phyloP scores from a whole-genome alignment of 2,113 vertebrate genomes.

The Limnothrissa miodon region DNA sequence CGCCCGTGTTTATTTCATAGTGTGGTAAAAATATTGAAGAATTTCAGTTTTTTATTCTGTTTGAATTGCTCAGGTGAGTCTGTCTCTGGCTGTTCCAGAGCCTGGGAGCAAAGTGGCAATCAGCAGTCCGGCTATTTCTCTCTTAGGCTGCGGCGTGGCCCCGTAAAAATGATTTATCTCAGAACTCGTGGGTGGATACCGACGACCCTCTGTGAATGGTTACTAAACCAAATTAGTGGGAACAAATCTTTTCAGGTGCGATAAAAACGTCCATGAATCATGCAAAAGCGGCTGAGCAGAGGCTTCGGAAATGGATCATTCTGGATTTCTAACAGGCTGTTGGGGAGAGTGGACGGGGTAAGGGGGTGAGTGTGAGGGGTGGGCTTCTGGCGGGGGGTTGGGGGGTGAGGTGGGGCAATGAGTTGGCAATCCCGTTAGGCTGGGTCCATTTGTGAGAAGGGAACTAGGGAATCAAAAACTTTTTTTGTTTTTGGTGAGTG shows the following conservation, averaged over 20 bases:
- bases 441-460: background rate
- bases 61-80: background rate
- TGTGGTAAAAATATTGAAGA: background rate
- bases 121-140: background rate
- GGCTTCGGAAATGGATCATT: slow-evolving; percentile 30
- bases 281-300: slow-evolving; percentile 30
- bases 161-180: slow-evolving; percentile 29
- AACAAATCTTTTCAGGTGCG: slow-evolving; percentile 28
- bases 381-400: background rate
- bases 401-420: background rate
- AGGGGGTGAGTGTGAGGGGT: background rate
- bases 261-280: slow-evolving; percentile 28
- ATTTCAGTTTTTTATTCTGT: background rate
- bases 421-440: background rate
- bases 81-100: background rate
- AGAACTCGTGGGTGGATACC: slow-evolving; percentile 22
- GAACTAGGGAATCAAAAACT: too few relatives aligned
- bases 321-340: slow-evolving; percentile 1
- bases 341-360: background rate
- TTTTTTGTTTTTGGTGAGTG: slow-evolving; percentile 2
- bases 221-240: slow-evolving; percentile 28
- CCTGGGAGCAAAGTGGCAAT: background rate
- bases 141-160: background rate
- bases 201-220: background rate
- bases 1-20: background rate